Evolutionary conservation across 2,888 invertebrate genomes (phyloP).

Genomic region (Rapana venosa): DNA sequence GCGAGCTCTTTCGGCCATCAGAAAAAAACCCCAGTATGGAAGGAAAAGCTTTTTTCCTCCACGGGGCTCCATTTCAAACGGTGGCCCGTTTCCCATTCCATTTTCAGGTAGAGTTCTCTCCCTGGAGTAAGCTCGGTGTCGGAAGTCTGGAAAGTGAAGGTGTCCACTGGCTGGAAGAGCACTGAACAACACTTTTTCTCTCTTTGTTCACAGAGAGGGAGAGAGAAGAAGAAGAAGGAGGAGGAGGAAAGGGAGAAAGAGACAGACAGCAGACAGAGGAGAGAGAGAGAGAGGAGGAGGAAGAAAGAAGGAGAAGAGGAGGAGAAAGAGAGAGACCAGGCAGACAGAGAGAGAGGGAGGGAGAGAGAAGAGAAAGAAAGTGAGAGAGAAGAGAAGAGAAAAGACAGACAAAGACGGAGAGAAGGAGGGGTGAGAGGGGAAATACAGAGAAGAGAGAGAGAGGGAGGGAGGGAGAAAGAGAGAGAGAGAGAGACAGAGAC

Average conservation of each 20-base stretch:
- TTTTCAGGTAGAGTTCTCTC: constrained; percentile 13
- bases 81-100: background rate
- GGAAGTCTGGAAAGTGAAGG: constrained; percentile 27
- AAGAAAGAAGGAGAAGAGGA: too few relatives aligned
- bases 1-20: background rate
- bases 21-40: background rate
- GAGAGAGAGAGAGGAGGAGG: background rate
- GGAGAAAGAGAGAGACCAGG: too few relatives aligned
- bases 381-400: too few relatives aligned
- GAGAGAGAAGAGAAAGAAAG: too few relatives aligned
- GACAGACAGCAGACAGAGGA: background rate
- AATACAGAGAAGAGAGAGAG: too few relatives aligned
- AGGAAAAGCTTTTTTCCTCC: background rate
- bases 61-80: constrained; percentile 16
- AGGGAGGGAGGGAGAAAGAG: too few relatives aligned
- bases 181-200: background rate
- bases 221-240: background rate
- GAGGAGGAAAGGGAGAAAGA: background rate
- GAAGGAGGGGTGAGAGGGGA: too few relatives aligned
- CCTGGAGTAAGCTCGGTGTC: background rate
- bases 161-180: background rate
- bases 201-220: background rate
- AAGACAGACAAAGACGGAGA: too few relatives aligned
- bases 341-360: too few relatives aligned
- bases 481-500: too few relatives aligned